Conservation (phyloP, 2,113 vertebrate genomes). For the Hirundichthys speculiger region DNA sequence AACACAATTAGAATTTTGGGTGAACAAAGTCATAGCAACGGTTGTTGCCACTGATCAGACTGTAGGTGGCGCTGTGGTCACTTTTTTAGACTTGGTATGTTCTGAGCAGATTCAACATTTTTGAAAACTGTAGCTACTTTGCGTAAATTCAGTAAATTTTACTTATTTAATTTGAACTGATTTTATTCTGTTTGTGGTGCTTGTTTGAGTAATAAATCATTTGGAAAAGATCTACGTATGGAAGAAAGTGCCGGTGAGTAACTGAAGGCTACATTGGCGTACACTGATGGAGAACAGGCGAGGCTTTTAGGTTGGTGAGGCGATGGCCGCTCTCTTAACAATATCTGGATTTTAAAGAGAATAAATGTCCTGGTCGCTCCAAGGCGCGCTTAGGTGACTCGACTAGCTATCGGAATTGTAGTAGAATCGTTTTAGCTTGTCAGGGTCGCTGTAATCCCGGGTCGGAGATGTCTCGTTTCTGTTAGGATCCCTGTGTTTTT, state of each 20-base stretch:
- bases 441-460: not conserved
- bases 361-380: slow-evolving; percentile 33
- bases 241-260: slow-evolving; percentile 71
- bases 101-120: slow-evolving; percentile 57
- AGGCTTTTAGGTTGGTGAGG: slow-evolving; percentile 84
- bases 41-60: slow-evolving; percentile 1
- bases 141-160: not conserved
- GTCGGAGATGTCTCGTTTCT: slow-evolving; percentile 40
- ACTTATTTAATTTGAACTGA: not conserved
- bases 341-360: slow-evolving; percentile 68
- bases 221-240: not conserved
- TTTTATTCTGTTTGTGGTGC: accelerated
- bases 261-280: slow-evolving; percentile 46
- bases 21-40: too few species aligned
- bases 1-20: too few species aligned
- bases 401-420: slow-evolving; percentile 67
- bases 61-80: slow-evolving; percentile 27
- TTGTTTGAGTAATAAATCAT: not conserved
- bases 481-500: slow-evolving; percentile 71
- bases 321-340: slow-evolving; percentile 80
- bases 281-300: slow-evolving; percentile 85
- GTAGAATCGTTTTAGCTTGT: slow-evolving; percentile 34
- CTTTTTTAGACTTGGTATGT: not conserved
- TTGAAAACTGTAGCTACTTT: not conserved
- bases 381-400: slow-evolving; percentile 1